Conservation (phyloP, 2,113 vertebrate species). For the Typhlomys cinereus region DNA sequence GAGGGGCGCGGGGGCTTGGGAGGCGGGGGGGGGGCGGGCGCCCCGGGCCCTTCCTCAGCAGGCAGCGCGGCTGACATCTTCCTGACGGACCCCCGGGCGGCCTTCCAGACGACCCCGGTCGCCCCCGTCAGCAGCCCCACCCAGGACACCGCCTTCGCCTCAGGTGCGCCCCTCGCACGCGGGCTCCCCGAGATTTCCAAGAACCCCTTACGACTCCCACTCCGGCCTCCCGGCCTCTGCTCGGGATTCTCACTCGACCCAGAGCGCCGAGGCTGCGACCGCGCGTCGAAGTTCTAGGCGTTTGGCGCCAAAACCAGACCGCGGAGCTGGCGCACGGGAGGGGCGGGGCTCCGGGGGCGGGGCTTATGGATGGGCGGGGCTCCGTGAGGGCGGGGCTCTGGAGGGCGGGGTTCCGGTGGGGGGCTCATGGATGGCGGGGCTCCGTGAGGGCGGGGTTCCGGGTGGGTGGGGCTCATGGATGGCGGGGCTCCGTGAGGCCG, state of each 20-base stretch:
- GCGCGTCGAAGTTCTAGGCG: rapidly evolving
- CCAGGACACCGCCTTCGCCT: not conserved
- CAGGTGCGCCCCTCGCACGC: not conserved
- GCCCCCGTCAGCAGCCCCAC: not conserved
- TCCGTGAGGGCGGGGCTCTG: not conserved
- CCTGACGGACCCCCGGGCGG: too few relatives aligned
- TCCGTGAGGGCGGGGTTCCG: not conserved
- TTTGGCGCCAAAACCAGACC: rapidly evolving
- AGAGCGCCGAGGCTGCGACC: rapidly evolving
- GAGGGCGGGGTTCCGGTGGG: not conserved
- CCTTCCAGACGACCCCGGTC: too few relatives aligned
- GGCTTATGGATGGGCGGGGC: too few relatives aligned
- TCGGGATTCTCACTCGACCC: not conserved
- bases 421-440: not conserved
- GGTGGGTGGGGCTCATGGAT: too few relatives aligned
- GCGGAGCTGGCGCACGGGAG: too few relatives aligned
- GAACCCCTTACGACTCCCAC: not conserved
- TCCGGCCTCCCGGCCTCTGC: not conserved
- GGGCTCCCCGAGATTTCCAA: not conserved
- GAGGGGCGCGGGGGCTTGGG: not conserved
- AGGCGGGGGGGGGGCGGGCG: not conserved
- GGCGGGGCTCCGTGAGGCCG: not conserved
- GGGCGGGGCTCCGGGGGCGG: not conserved
- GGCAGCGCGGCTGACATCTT: not conserved
- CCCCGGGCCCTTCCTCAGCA: not conserved